Percentiles rank a stretch among this genome's conserved stretches.
Conservation (phyloP, 2,888 invertebrate genomes). For the Nephrocerus scutellatus region DNA sequence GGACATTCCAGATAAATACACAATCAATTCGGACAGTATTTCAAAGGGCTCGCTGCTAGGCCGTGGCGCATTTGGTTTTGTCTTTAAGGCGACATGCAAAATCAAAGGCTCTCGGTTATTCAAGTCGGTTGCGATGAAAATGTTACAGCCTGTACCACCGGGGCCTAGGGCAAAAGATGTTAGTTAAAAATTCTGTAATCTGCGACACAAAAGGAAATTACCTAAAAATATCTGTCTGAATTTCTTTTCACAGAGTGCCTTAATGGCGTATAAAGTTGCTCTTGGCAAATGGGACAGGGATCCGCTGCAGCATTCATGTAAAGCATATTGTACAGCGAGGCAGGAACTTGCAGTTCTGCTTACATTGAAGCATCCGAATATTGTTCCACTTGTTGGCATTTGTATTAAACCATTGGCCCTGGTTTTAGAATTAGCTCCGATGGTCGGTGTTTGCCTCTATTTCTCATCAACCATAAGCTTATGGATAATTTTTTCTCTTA, state of each 20-base stretch:
- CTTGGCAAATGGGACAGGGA: constrained; percentile 89
- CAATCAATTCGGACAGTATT: constrained; percentile 77
- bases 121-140: constrained; percentile 84
- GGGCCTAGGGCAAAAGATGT: constrained; percentile 49
- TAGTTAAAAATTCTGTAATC: constrained; percentile 4
- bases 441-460: constrained; percentile 40
- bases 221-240: too few species aligned
- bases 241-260: constrained; percentile 38
- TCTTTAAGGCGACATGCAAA: constrained; percentile 74
- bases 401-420: constrained; percentile 84
- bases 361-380: constrained; percentile 81
- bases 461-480: not conserved
- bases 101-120: constrained; percentile 52
- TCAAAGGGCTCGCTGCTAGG: constrained; percentile 72
- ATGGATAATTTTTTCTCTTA: constrained; percentile 6
- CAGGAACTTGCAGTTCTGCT: constrained; percentile 87
- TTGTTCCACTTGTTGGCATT: constrained; percentile 85
- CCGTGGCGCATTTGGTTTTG: constrained; percentile 97
- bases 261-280: constrained; percentile 55
- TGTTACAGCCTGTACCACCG: constrained; percentile 89
- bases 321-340: constrained; percentile 92
- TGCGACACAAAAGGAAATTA: too few species aligned
- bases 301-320: constrained; percentile 84
- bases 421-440: constrained; percentile 82
- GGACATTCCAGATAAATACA: constrained; percentile 74